These are phyloP conservation scores for Parazoanthus swiftii DNA, from an alignment of 92 coral and sea anemone genomes.

Conservation along the genomic window DNA sequence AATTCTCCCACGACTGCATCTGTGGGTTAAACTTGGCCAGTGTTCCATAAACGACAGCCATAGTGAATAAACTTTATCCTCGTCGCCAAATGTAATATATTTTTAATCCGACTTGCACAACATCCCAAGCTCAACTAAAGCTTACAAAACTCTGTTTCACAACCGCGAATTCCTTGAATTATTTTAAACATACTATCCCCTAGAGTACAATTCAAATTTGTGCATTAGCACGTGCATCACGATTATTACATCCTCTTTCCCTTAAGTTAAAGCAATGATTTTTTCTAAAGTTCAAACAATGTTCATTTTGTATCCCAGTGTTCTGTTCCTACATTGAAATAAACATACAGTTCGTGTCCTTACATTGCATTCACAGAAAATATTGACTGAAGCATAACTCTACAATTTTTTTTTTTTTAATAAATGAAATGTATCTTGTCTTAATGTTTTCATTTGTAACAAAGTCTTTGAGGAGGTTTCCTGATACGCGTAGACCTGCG, in stretches of 20 bases:
- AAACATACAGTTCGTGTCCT: background rate
- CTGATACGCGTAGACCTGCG: slow-evolving; percentile 6
- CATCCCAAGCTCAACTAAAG: background rate
- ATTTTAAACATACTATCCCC: background rate
- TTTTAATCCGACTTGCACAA: background rate
- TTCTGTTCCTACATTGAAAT: background rate
- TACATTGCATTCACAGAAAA: slow-evolving; percentile 1
- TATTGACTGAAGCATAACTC: background rate
- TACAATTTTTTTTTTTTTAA: background rate
- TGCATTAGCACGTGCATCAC: background rate
- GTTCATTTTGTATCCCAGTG: background rate
- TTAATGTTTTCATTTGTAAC: slow-evolving; percentile 4
- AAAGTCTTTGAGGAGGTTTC: slow-evolving; percentile 3
- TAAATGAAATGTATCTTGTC: slow-evolving; percentile 1
- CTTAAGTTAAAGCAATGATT: background rate
- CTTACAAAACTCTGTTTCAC: background rate
- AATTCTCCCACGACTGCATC: slow-evolving; percentile 6
- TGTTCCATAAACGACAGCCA: background rate
- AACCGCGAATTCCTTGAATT: no score
- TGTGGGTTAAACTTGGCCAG: slow-evolving; percentile 8
- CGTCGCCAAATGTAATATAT: background rate
- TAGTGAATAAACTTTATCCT: background rate
- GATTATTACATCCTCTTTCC: slow-evolving; percentile 6
- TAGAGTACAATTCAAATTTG: background rate
- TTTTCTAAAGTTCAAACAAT: slow-evolving; percentile 6